phyloP scores from a whole-genome alignment of 2,888 invertebrate species.

The Mimumesa dahlbomi region DNA sequence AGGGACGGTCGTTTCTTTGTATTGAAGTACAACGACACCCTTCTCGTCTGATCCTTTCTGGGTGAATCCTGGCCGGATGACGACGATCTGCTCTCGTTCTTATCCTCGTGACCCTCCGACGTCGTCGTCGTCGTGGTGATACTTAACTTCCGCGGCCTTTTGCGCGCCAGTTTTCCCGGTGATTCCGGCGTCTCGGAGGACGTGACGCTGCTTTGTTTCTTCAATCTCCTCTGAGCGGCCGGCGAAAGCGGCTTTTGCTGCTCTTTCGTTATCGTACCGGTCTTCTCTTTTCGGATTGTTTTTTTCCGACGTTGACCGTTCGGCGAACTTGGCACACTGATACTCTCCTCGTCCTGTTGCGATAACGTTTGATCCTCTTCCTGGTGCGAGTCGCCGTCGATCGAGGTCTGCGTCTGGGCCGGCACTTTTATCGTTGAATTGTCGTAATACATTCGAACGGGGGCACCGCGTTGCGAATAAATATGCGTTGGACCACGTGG shows the following conservation, averaged over 20 bases:
- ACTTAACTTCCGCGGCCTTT: slow-evolving; percentile 50
- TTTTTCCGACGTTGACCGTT: slow-evolving; percentile 45
- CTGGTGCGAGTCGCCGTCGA: slow-evolving; percentile 63
- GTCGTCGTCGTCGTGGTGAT: slow-evolving; percentile 45
- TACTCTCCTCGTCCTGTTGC: slow-evolving; percentile 39
- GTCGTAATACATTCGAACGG: slow-evolving; percentile 50
- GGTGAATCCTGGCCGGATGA: slow-evolving; percentile 80
- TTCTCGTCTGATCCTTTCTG: slow-evolving; percentile 72
- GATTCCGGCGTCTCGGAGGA: slow-evolving; percentile 67
- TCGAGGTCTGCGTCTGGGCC: slow-evolving; percentile 73
- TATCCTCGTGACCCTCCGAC: slow-evolving; percentile 67
- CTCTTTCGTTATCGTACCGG: slow-evolving; percentile 38
- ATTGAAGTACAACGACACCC: slow-evolving; percentile 72
- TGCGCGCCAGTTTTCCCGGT: slow-evolving; percentile 38
- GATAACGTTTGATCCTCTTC: slow-evolving; percentile 44
- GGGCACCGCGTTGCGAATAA: slow-evolving; percentile 27
- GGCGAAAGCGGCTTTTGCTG: slow-evolving; percentile 49
- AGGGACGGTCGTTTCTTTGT: slow-evolving; percentile 72
- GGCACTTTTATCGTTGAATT: slow-evolving; percentile 64
- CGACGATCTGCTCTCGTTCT: slow-evolving; percentile 77
- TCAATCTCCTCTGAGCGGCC: slow-evolving; percentile 61
- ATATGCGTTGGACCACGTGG: slow-evolving; percentile 41
- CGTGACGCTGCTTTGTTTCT: slow-evolving; percentile 67
- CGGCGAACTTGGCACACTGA: slow-evolving; percentile 50
- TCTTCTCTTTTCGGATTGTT: slow-evolving; percentile 53